Evolutionary conservation across 2,888 invertebrate species (phyloP).

Genomic region (Ellobium chinense): DNA sequence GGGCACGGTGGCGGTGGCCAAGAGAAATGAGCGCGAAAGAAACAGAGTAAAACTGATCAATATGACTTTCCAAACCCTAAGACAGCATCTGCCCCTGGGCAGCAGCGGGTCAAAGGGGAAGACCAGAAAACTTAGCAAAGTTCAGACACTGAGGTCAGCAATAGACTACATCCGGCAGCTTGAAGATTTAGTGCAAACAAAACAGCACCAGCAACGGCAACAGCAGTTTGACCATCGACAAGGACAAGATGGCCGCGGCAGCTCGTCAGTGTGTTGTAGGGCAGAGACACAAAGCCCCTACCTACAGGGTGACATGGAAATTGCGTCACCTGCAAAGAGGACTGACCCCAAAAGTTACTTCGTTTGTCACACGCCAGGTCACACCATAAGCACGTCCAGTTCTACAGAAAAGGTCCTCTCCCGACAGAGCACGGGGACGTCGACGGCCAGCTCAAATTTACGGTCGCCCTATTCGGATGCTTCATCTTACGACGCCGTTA

Average conservation of each 20-base stretch:
- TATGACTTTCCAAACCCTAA: conserved; percentile 73
- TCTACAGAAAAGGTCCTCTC: not conserved
- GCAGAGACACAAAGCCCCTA: not conserved
- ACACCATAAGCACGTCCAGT: not conserved
- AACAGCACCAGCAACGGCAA: conserved; percentile 10
- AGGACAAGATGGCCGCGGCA: not conserved
- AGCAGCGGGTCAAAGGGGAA: conserved; percentile 65
- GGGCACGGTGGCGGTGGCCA: conserved; percentile 87
- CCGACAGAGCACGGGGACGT: not conserved
- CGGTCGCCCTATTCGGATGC: conserved; percentile 19
- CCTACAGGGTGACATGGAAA: not conserved
- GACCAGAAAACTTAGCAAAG: conserved; percentile 43
- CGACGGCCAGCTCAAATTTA: not conserved
- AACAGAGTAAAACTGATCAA: conserved; percentile 92
- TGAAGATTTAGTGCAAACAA: conserved; percentile 34
- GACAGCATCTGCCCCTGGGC: conserved; percentile 73
- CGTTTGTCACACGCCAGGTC: conserved; percentile 4
- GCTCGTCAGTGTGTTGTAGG: not conserved
- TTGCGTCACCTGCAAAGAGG: not conserved
- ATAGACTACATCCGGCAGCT: conserved; percentile 52
- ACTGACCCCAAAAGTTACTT: not conserved
- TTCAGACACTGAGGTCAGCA: conserved; percentile 48
- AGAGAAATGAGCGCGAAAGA: conserved; percentile 94
- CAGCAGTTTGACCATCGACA: not conserved
- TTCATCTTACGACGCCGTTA: conserved; percentile 16